Conservation (phyloP, 2,888 invertebrate species). For the Heliconius sara region DNA sequence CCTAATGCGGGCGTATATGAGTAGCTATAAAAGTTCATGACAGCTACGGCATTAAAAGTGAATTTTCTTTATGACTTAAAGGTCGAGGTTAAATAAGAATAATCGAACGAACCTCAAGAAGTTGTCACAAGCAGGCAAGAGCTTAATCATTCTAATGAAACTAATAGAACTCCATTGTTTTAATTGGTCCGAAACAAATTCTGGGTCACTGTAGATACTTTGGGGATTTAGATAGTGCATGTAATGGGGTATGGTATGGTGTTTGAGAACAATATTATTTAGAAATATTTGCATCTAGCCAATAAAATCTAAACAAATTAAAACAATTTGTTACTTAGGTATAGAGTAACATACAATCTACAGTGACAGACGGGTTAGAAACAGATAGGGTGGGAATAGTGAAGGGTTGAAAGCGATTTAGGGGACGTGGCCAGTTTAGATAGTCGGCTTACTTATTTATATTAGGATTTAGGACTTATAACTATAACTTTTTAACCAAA, state of each 20-base stretch:
- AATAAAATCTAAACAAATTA: background rate
- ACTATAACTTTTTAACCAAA: background rate
- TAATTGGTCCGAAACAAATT: conserved; percentile 39
- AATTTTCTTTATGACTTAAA: conserved; percentile 76
- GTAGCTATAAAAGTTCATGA: conserved; percentile 75
- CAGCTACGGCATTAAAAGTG: conserved; percentile 71
- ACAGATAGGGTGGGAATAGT: conserved; percentile 69
- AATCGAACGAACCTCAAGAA: conserved; percentile 59
- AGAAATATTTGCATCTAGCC: background rate
- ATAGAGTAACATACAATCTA: conserved; percentile 32
- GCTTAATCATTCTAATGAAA: conserved; percentile 75
- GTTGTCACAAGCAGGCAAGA: conserved; percentile 56
- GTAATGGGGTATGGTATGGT: background rate
- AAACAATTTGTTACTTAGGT: conserved; percentile 15
- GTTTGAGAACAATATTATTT: background rate
- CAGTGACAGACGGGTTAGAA: conserved; percentile 54
- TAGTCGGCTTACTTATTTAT: conserved; percentile 48
- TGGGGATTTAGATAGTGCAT: conserved; percentile 21
- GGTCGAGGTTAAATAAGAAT: conserved; percentile 75
- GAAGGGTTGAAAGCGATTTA: conserved; percentile 75
- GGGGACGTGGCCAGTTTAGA: conserved; percentile 67
- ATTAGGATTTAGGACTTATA: conserved; percentile 29
- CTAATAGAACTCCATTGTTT: conserved; percentile 64
- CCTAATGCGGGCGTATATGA: conserved; percentile 78
- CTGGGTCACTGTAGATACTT: conserved; percentile 37